A percentile compares a stretch with the other conserved stretches of the same genome.
Conservation (phyloP, 1,140 invertebrate species). For the Drosophila bocqueti region DNA sequence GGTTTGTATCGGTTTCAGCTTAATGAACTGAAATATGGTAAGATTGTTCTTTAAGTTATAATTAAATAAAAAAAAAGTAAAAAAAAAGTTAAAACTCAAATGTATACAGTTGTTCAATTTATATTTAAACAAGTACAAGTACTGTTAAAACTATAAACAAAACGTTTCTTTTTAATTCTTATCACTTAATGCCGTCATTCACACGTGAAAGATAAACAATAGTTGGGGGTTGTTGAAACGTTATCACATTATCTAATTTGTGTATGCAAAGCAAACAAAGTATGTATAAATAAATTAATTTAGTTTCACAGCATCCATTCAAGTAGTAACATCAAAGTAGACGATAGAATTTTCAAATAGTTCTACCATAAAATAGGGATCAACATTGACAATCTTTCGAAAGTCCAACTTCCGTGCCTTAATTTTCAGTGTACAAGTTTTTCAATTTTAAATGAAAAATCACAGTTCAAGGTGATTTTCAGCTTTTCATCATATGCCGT, state of each 20-base stretch:
- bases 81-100: too few relatives aligned
- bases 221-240: background rate
- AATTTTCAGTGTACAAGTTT: background rate
- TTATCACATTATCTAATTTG: background rate
- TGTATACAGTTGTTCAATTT: too few relatives aligned
- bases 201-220: background rate
- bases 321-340: background rate
- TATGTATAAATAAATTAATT: background rate
- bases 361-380: background rate
- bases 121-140: background rate
- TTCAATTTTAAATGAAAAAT: background rate
- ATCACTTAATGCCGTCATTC: background rate
- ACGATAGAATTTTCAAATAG: background rate
- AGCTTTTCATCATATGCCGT: background rate
- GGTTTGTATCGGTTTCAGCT: too few relatives aligned
- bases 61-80: too few relatives aligned
- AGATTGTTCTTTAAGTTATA: too few relatives aligned
- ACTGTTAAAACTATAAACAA: background rate
- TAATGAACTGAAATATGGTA: too few relatives aligned
- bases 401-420: background rate
- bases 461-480: background rate
- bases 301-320: background rate
- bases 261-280: background rate
- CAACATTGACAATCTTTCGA: too few relatives aligned
- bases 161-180: background rate